phyloP scores from a whole-genome alignment of 2,888 invertebrate genomes.

The Caenorhabditis sp. region DNA sequence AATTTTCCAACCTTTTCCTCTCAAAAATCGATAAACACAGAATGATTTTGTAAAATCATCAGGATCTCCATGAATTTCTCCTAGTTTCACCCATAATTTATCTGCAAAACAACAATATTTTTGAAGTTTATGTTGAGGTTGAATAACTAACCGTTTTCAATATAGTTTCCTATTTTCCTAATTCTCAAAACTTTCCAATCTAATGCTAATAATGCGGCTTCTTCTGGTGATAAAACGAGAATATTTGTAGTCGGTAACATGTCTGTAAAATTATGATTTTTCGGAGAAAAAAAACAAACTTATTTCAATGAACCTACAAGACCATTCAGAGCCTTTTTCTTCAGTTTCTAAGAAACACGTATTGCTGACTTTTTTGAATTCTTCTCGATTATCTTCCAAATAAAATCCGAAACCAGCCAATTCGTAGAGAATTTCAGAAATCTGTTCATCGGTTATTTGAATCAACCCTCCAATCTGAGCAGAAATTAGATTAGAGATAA shows the following conservation, averaged over 20 bases:
- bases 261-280: constrained; percentile 10
- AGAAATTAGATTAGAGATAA: background rate
- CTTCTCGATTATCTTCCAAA: constrained; percentile 25
- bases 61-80: background rate
- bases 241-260: background rate
- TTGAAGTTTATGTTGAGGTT: background rate
- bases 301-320: background rate
- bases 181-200: constrained; percentile 25
- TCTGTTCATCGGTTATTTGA: constrained; percentile 12
- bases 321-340: constrained; percentile 1
- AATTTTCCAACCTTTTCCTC: constrained; percentile 47
- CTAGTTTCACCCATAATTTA: constrained; percentile 24
- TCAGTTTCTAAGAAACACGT: constrained; percentile 10
- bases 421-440: constrained; percentile 19
- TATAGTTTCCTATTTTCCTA: background rate
- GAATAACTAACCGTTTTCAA: background rate
- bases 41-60: background rate
- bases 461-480: constrained; percentile 28
- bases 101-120: constrained; percentile 4
- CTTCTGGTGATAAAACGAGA: constrained; percentile 20
- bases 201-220: constrained; percentile 14
- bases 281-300: background rate
- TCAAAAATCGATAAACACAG: constrained; percentile 16
- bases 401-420: constrained; percentile 27
- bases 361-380: constrained; percentile 10